phyloP scores from a whole-genome alignment of 2,113 vertebrate species.

The Toxotes jaculatrix region DNA sequence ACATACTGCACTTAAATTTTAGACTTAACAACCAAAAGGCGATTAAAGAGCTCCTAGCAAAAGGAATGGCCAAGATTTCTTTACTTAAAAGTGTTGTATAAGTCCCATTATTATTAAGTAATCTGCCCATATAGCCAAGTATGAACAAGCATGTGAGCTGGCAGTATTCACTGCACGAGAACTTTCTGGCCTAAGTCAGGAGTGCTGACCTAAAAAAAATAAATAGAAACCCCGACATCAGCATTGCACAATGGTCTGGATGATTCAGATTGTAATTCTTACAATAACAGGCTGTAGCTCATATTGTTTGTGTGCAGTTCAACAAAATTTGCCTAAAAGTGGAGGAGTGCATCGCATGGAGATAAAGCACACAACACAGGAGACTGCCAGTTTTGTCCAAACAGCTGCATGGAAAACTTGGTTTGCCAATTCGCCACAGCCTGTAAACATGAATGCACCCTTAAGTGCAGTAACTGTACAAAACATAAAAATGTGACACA shows the following conservation, averaged over 20 bases:
- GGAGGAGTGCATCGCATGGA: not conserved
- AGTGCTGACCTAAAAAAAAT: constrained; percentile 2
- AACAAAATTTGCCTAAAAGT: not conserved
- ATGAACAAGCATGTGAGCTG: not conserved
- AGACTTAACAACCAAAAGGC: no score
- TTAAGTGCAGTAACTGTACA: not conserved
- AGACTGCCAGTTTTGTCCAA: not conserved
- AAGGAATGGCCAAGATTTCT: not conserved
- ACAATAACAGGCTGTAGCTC: not conserved
- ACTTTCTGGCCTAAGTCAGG: constrained; percentile 11
- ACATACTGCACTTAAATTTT: no score
- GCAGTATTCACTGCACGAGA: not conserved
- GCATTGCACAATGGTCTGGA: not conserved
- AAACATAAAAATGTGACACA: constrained; percentile 1
- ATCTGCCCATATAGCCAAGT: not conserved
- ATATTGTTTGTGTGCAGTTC: not conserved
- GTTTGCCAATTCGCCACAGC: constrained; percentile 3
- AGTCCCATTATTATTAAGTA: not conserved
- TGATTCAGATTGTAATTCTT: not conserved
- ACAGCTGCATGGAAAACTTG: constrained; percentile 1
- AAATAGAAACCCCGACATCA: constrained; percentile 17
- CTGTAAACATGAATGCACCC: constrained; percentile 24
- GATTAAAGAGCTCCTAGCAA: no score
- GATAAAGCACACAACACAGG: not conserved
- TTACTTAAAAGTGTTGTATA: no score